A percentile compares a stretch with the other conserved stretches of the same genome.
Evolutionary conservation across 2,888 invertebrate genomes (phyloP).

Genomic region (Toxonevra muliebris): DNA sequence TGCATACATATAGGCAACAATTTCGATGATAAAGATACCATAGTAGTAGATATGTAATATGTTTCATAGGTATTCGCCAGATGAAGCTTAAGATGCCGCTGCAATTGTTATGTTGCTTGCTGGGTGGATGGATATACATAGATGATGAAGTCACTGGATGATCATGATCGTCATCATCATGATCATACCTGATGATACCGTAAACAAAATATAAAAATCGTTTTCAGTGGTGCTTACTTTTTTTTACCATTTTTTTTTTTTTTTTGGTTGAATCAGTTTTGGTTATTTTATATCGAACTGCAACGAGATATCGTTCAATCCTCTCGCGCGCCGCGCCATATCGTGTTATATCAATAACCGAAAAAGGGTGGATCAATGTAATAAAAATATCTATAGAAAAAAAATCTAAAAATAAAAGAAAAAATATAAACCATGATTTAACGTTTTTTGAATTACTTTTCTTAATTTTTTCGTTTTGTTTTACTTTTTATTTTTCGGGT

Average conservation of each 20-base stretch:
- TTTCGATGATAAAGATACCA: too few relatives aligned
- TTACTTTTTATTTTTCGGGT: too few relatives aligned
- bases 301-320: slow-evolving; percentile 8
- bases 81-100: neutral
- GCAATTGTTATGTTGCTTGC: slow-evolving; percentile 5
- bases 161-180: slow-evolving; percentile 23
- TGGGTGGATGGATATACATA: neutral
- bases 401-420: slow-evolving; percentile 15
- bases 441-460: slow-evolving; percentile 34
- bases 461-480: too few relatives aligned
- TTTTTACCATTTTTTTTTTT: neutral
- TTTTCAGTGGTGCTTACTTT: too few relatives aligned
- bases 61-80: too few relatives aligned
- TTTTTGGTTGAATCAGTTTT: neutral
- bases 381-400: slow-evolving; percentile 22
- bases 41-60: too few relatives aligned
- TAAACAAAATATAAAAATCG: slow-evolving; percentile 37
- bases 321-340: slow-evolving; percentile 45
- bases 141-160: neutral
- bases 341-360: slow-evolving; percentile 64
- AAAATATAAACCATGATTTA: slow-evolving; percentile 25
- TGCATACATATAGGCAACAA: too few relatives aligned
- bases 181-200: slow-evolving; percentile 41
- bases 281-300: neutral
- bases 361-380: slow-evolving; percentile 61